A percentile compares a stretch with the other conserved stretches of the same genome.
Conservation (phyloP, 2,113 vertebrate genomes). For the Xenus cinereus region DNA sequence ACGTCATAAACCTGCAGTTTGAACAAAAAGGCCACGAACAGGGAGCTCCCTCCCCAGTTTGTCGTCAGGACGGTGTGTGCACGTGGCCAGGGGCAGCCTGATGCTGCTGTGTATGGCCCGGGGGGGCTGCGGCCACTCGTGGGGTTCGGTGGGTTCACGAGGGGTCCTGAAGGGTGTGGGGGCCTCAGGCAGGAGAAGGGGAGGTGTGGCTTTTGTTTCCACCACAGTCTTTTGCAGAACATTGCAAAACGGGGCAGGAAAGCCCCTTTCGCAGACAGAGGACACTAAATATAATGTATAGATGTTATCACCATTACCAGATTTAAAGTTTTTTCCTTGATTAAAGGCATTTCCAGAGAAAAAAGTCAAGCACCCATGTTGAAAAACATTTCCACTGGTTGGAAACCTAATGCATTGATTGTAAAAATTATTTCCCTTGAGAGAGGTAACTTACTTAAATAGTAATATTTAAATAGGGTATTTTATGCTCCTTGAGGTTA, state of each 20-base stretch:
- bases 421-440: conserved; percentile 30
- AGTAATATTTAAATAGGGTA: background rate
- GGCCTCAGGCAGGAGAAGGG: background rate
- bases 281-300: background rate
- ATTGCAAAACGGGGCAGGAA: background rate
- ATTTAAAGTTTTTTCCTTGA: conserved; percentile 14
- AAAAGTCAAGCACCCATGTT: background rate
- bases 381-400: conserved; percentile 18
- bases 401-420: conserved; percentile 18
- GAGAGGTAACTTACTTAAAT: conserved; percentile 41
- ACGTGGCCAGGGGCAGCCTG: too few species aligned
- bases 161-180: background rate
- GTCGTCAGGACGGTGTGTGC: background rate
- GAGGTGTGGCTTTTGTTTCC: background rate
- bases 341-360: background rate
- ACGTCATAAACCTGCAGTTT: background rate
- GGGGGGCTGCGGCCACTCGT: background rate
- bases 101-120: fast-evolving
- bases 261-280: background rate
- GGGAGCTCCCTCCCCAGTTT: background rate
- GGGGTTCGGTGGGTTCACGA: fast-evolving
- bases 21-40: background rate
- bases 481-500: conserved; percentile 40
- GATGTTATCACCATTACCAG: background rate
- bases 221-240: background rate